Conservation (phyloP, 2,113 vertebrate species). For the Dicrurus megarhynchus region DNA sequence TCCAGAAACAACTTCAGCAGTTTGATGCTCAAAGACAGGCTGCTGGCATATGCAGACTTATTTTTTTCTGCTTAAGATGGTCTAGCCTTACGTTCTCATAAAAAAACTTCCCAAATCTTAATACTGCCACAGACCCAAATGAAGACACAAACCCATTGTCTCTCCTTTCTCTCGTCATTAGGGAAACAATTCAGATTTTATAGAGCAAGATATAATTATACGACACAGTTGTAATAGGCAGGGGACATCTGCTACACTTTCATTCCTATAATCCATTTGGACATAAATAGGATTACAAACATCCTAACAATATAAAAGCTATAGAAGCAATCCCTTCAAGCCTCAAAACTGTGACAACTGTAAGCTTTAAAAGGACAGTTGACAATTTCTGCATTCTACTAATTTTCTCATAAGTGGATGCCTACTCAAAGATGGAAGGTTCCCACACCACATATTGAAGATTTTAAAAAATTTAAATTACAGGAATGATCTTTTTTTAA, state of each 20-base stretch:
- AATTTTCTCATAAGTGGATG: neutral
- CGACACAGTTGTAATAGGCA: neutral
- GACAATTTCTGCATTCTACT: neutral
- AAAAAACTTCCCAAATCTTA: neutral
- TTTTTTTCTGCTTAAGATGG: neutral
- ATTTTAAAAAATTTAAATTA: neutral
- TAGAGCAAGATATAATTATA: neutral
- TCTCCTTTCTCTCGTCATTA: neutral
- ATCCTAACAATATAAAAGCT: constrained; percentile 31
- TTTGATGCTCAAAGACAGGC: neutral
- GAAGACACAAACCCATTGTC: neutral
- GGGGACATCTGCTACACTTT: constrained; percentile 43
- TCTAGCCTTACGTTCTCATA: neutral
- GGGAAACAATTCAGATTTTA: neutral
- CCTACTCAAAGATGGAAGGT: neutral
- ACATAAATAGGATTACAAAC: constrained; percentile 55
- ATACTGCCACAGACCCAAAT: neutral
- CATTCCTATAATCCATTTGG: constrained; percentile 50
- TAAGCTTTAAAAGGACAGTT: neutral
- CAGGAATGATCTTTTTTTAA: neutral
- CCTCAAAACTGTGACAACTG: neutral
- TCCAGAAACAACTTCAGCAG: neutral
- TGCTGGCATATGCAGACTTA: neutral
- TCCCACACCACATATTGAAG: neutral
- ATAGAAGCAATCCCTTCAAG: constrained; percentile 2